Base-by-base conservation (phyloP, 2,888 invertebrate genomes). In the Augochlorella aurata region DNA sequence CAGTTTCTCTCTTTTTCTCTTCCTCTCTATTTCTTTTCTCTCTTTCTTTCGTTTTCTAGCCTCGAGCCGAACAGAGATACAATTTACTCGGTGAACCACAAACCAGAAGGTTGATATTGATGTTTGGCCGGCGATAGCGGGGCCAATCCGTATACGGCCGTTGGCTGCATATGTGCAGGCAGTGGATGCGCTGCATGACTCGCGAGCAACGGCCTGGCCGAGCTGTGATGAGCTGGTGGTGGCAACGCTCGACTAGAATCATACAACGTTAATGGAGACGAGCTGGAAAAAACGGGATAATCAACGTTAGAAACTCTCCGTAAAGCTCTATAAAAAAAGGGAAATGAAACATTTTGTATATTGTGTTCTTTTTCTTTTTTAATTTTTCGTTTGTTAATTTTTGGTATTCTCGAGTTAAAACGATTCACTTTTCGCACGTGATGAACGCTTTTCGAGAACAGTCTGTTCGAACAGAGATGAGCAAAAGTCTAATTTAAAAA, bases 191-290 rank as follows among this genome's bases (percentile, higher is more conserved):
- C 95, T 82, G 97, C 95, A 94, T 96, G 95, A 86, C 95, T 95
- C 69, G 95, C 95, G 92, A 96, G 93, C 89, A 96, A 95, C 74
- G 95, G 95, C 91, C 96, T 94, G 73, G 97, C 97, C 90, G 96
- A 96, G 89, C 96, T 96, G 94, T 97, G 97, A 94, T 97, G 98
- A 29, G 98, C 97, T 70, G 97, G 97, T 14, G 98, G 97, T 69
- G 97, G 97, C 61, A 97, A 94, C 83, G 95, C 95, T 88, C 96
- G 95, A 92, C 94, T 95, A 93, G 91, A 94, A 94, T 93, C 93
- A 91, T 92, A 92, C 87, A 93, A 93, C 91, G 93, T 93, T 92
- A 93, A 90, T 91, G 93, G 93, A 88, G 93, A 93, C 90, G 93
- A 93, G 92, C 93, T 93, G 92, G 82, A 93, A 93, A 92, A 91